These are phyloP conservation scores for Phacellophora camtschatica DNA, from an alignment of 30 jellyfish, hydroid and myxozoan genomes.

Conservation along the genomic window DNA sequence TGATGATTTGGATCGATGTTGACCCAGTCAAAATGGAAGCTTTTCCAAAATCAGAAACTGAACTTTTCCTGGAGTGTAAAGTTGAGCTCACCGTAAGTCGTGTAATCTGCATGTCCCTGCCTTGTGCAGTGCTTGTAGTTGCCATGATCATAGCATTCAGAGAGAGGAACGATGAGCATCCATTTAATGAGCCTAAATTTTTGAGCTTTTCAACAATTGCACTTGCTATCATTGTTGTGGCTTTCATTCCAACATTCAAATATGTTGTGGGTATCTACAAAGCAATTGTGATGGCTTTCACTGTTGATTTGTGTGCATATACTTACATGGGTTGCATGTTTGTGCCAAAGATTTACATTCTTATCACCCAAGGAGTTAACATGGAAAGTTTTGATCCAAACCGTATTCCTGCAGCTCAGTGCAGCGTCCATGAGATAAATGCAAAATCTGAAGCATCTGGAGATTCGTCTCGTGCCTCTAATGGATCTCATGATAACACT, in stretches of 20 bases:
- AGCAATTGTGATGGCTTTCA: conserved; percentile 76
- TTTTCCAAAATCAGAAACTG: conserved; percentile 7
- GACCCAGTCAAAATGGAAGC: conserved; percentile 43
- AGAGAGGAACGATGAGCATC: conserved; percentile 69
- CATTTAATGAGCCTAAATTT: conserved; percentile 50
- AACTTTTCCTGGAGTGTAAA: conserved; percentile 51
- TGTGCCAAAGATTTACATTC: conserved; percentile 56
- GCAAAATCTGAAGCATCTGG: not conserved
- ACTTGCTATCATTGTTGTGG: conserved; percentile 63
- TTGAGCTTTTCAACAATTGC: conserved; percentile 73
- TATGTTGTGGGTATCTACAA: conserved; percentile 69
- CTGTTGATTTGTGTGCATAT: conserved; percentile 75
- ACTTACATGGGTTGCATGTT: conserved; percentile 71
- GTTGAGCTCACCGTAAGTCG: conserved; percentile 47
- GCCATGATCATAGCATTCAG: conserved; percentile 64
- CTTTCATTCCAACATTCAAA: conserved; percentile 66
- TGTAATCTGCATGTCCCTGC: conserved; percentile 51
- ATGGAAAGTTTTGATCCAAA: not conserved
- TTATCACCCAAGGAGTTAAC: conserved; percentile 40
- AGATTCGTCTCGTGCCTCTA: not conserved
- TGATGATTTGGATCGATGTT: conserved; percentile 43
- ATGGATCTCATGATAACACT: not conserved
- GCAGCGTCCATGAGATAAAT: conserved; percentile 39
- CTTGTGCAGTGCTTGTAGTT: conserved; percentile 34
- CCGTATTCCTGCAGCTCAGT: not conserved